Evolutionary conservation across 2,888 invertebrate species (phyloP).

Genomic region (Heteromurus nitidus): DNA sequence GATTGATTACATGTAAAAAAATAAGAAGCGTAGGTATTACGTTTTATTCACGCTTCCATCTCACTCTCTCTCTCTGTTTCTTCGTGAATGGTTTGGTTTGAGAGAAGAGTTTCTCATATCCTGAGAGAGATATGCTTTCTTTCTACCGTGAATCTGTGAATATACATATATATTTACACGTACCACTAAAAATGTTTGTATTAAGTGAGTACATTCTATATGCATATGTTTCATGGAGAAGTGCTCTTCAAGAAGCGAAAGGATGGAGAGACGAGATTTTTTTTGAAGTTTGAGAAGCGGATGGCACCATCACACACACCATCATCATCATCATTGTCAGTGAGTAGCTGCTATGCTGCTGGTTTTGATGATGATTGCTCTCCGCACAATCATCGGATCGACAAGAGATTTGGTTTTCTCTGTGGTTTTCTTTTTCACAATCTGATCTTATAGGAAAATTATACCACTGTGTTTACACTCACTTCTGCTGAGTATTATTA

Average conservation of each 20-base stretch:
- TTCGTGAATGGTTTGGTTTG: no score
- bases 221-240: not conserved
- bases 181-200: not conserved
- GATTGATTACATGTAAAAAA: no score
- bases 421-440: conserved; percentile 40
- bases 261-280: not conserved
- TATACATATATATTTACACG: not conserved
- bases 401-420: conserved; percentile 39
- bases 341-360: not conserved
- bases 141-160: not conserved
- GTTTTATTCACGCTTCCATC: not conserved
- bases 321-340: conserved; percentile 9
- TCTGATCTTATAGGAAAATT: conserved; percentile 7
- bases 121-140: not conserved
- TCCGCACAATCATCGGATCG: conserved; percentile 32
- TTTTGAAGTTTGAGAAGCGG: not conserved
- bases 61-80: conserved; percentile 1
- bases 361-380: conserved; percentile 24
- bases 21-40: not conserved
- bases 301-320: conserved; percentile 3
- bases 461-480: conserved; percentile 10
- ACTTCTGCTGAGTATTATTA: not conserved
- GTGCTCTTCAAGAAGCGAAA: not conserved
- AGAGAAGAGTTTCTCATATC: no score
- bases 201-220: not conserved